phyloP scores from a whole-genome alignment of 2,888 invertebrate species.

The Antheraea yamamai region DNA sequence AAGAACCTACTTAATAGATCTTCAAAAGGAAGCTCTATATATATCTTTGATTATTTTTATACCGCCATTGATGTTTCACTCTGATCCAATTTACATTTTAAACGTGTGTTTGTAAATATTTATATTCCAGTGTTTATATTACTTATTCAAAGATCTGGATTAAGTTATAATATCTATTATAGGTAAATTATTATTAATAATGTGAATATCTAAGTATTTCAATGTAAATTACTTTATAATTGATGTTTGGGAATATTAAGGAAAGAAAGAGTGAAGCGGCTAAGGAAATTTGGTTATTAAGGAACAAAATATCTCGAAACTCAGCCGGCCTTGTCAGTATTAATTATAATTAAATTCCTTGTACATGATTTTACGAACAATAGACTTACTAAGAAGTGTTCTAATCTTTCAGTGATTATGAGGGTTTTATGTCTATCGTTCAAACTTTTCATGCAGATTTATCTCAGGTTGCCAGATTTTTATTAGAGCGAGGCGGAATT shows the following conservation, averaged over 20 bases:
- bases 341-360: conserved; percentile 11
- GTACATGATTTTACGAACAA: conserved; percentile 9
- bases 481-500: too few species aligned
- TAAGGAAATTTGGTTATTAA: conserved; percentile 4
- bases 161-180: neutral
- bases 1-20: conserved; percentile 33
- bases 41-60: conserved; percentile 10
- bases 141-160: neutral
- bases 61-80: conserved; percentile 13
- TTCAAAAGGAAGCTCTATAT: conserved; percentile 27
- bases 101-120: conserved; percentile 14
- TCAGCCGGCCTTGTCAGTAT: conserved; percentile 3
- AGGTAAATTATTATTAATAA: neutral
- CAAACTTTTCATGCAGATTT: neutral
- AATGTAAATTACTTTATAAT: conserved; percentile 4
- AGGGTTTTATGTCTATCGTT: neutral
- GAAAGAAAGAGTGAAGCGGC: neutral
- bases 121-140: conserved; percentile 6
- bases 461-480: too few species aligned
- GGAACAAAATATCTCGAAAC: conserved; percentile 6
- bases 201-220: neutral
- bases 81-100: conserved; percentile 11
- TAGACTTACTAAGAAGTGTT: neutral
- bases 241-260: neutral
- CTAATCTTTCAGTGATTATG: neutral